These are phyloP conservation scores for Drosophila mercatorum DNA, from an alignment of 2,888 invertebrate genomes.

Conservation along the genomic window DNA sequence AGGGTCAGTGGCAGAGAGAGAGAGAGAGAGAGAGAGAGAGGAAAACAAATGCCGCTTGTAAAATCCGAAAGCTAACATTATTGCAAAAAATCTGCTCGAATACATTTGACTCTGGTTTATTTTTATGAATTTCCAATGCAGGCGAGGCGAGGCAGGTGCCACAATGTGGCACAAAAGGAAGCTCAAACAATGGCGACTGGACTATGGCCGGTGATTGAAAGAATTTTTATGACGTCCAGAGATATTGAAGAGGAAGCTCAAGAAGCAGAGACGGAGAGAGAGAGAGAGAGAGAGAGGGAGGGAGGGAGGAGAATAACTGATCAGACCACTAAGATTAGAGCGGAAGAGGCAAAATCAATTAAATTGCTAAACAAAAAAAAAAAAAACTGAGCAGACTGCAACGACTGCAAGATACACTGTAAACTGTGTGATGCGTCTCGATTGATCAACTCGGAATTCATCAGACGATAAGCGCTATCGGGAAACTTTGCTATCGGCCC, in stretches of 20 bases:
- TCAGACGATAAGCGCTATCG: background rate
- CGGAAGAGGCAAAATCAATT: background rate
- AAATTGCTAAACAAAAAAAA: background rate
- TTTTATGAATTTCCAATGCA: slow-evolving; percentile 57
- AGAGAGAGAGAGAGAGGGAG: background rate
- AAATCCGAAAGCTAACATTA: slow-evolving; percentile 74
- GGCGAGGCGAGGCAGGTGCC: slow-evolving; percentile 4
- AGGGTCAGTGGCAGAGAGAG: background rate
- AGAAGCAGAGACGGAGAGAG: background rate
- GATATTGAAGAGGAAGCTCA: background rate
- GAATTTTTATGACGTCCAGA: slow-evolving; percentile 20
- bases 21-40: background rate
- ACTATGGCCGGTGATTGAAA: slow-evolving; percentile 4
- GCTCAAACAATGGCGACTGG: slow-evolving; percentile 3
- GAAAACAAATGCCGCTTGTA: slow-evolving; percentile 63
- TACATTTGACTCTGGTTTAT: slow-evolving; percentile 71
- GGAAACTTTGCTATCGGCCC: background rate
- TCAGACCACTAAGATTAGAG: background rate
- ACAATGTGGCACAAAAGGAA: slow-evolving; percentile 22
- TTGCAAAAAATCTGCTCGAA: slow-evolving; percentile 71
- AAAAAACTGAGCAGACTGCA: background rate
- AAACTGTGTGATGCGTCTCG: background rate
- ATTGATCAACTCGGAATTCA: background rate
- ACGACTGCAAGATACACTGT: background rate
- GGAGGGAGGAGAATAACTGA: background rate